Conservation (phyloP, 2,888 invertebrate species). For the Sinodicranocentrus sp. region DNA sequence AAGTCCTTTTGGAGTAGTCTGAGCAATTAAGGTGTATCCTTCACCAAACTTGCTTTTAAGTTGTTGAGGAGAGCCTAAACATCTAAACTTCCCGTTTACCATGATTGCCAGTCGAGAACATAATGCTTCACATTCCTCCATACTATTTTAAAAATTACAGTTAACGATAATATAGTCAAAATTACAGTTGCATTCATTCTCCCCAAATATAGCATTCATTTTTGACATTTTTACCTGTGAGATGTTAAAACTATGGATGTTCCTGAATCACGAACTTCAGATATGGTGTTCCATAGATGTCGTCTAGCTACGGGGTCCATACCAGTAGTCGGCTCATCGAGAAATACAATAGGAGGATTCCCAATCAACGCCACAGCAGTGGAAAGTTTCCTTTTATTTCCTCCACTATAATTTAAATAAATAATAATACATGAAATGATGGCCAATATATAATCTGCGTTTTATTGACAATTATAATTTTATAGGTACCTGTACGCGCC, state of each 20-base stretch:
- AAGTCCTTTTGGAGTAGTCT: constrained; percentile 63
- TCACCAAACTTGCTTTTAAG: constrained; percentile 87
- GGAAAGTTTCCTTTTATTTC: constrained; percentile 87
- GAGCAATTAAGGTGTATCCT: constrained; percentile 82
- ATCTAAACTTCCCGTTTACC: constrained; percentile 88
- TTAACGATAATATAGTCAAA: no score
- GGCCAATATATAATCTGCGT: no score
- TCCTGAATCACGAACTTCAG: constrained; percentile 84
- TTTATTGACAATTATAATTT: not conserved
- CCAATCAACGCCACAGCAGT: constrained; percentile 86
- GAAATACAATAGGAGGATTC: constrained; percentile 81
- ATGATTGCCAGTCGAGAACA: constrained; percentile 90
- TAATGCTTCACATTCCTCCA: constrained; percentile 92
- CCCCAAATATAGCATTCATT: not conserved
- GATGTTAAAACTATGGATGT: constrained; percentile 90
- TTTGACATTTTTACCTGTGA: constrained; percentile 79
- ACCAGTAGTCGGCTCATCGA: constrained; percentile 83
- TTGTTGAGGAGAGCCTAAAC: constrained; percentile 87
- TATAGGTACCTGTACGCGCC: constrained; percentile 61
- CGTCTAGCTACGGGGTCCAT: constrained; percentile 90
- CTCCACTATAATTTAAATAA: constrained; percentile 81
- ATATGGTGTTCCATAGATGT: constrained; percentile 88
- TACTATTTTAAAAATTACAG: constrained; percentile 79
- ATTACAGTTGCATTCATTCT: not conserved
- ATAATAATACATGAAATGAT: no score